Evolutionary conservation across 2,113 vertebrate genomes (phyloP), one percentile per base, ranked within the genome.

Genomic region (Ceyx melanurus): DNA sequence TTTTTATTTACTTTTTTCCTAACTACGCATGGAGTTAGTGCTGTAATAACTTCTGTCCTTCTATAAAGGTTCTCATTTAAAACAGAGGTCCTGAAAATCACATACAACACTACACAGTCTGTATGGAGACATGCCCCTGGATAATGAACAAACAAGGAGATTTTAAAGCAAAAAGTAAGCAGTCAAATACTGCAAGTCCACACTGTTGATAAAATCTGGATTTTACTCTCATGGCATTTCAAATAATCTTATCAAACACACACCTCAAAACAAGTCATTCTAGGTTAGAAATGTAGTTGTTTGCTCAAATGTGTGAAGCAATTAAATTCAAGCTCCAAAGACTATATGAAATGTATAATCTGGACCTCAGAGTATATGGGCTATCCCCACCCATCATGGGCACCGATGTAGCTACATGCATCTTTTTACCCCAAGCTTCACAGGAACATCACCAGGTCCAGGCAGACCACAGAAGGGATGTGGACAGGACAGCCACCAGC

Each of bases 331-430:
- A 73, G 40, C 18, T 42, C 23, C 40, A 57, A 79, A 86, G 11
- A 70, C n/a, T 11, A 20, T 4, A 23, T 3, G 8, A 56, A 54
- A 57, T 13, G 3, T 9, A 18, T 20, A 5, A 60, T 10, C 22
- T 48, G 70, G 35, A 45, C 15, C 65, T 70, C 23, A 43, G 37
- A 28, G 12, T 22, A 18, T 28, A 8, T 1, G 16, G 23, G 14
- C 28, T 29, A 1, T 10, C 21, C 45, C 50, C 14, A 13, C 15
- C 58, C 20, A 3, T 8, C 35, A 5, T 0, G 3, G 16, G 19
- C 2, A 4, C 10, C 11, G 14, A 54, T 13, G 15, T 2, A 42
- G 46, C 31, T 58, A 9, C 4, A 40, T 6, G 23, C 40, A 29
- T 19, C 12, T 13, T 58, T 43, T 16, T 6, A 25, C 2, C 10